Conservation (phyloP, 1,140 invertebrate species). For the Ostrea denselamellosa region DNA sequence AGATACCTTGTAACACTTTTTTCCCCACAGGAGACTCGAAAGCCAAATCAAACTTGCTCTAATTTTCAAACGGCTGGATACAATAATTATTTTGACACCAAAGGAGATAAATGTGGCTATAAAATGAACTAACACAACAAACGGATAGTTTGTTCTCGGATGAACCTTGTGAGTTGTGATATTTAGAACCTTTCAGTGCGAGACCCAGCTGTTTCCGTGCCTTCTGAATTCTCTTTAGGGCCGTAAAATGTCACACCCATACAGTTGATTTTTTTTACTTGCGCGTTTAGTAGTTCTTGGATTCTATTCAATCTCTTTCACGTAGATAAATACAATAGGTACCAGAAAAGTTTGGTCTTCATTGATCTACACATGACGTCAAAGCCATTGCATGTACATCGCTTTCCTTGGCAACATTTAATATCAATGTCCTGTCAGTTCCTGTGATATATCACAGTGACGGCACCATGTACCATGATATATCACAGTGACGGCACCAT, state of each 20-base stretch:
- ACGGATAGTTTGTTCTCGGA: not conserved
- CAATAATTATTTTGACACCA: no score
- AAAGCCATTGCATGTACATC: not conserved
- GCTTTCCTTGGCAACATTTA: not conserved
- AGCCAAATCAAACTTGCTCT: no score
- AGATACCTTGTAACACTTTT: no score
- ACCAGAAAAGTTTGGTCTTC: not conserved
- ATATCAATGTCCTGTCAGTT: no score
- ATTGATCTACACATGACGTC: not conserved
- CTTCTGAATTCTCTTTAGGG: not conserved
- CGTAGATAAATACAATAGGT: not conserved
- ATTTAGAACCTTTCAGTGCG: not conserved
- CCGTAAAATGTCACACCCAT: not conserved
- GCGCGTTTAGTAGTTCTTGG: not conserved
- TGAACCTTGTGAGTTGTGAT: not conserved
- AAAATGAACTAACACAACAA: no score
- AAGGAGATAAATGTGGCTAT: no score
- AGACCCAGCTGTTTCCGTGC: not conserved
- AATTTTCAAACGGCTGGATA: no score
- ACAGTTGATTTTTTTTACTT: not conserved
- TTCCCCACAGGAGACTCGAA: no score
- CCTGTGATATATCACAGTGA: not conserved
- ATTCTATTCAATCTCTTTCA: not conserved
- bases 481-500: not conserved
- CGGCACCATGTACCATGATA: no score